Evolutionary conservation across 2,113 vertebrate genomes (phyloP).

Genomic region (Cavia porcellus): DNA sequence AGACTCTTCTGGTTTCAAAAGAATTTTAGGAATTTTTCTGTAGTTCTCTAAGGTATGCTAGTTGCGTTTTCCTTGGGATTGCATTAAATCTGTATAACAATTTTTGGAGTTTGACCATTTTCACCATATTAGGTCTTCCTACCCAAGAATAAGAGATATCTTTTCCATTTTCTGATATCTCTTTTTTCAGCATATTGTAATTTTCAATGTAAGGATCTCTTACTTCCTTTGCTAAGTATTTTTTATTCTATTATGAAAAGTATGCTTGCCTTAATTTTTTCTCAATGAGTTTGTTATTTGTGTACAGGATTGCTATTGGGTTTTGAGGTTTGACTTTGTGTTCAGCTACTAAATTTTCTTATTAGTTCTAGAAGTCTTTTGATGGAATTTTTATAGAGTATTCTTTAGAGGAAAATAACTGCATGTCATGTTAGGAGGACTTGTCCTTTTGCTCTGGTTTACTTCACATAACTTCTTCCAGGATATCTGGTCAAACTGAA

Average conservation of each 20-base stretch:
- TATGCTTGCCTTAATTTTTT: not conserved
- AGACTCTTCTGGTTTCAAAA: not conserved
- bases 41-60: not conserved
- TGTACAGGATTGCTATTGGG: not conserved
- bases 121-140: not conserved
- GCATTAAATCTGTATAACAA: not conserved
- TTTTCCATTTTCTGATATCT: not conserved
- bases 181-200: not conserved
- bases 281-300: not conserved
- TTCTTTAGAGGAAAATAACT: not conserved
- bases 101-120: not conserved
- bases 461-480: slow-evolving; percentile 41
- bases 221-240: not conserved
- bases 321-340: not conserved
- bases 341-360: not conserved
- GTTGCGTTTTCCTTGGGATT: not conserved
- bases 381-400: not conserved
- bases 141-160: not conserved
- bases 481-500: slow-evolving; percentile 32
- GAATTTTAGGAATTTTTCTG: not conserved
- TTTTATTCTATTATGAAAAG: not conserved
- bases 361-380: not conserved
- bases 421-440: not conserved
- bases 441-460: slow-evolving; percentile 35
- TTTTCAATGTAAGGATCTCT: not conserved